phyloP scores from a whole-genome alignment of 2,797 vertebrate species.

The Streptopelia turtur region DNA sequence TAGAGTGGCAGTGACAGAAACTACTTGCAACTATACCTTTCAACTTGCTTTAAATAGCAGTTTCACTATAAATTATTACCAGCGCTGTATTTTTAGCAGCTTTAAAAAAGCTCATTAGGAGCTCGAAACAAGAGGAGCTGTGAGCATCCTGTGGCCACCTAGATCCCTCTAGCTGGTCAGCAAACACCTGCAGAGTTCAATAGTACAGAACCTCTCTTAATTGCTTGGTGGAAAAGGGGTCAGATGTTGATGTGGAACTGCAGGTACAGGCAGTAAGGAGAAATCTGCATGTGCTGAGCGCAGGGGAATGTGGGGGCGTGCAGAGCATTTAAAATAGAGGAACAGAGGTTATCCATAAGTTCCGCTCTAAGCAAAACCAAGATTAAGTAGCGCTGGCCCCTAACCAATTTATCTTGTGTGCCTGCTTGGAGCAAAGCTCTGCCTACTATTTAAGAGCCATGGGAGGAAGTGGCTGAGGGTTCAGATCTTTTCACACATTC shows the following conservation, averaged over 20 bases:
- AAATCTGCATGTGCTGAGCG: neutral
- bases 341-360: neutral
- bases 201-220: slow-evolving; percentile 35
- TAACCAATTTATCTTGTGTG: neutral
- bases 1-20: slow-evolving; percentile 48
- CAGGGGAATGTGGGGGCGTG: neutral
- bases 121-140: slow-evolving; percentile 38
- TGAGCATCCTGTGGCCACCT: neutral
- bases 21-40: slow-evolving; percentile 62
- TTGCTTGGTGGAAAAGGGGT: neutral
- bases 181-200: slow-evolving; percentile 35
- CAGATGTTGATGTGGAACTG: neutral
- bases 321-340: neutral
- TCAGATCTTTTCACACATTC: neutral
- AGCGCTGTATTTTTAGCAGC: slow-evolving; percentile 43
- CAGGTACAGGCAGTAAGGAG: neutral
- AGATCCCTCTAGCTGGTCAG: slow-evolving; percentile 7
- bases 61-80: slow-evolving; percentile 56
- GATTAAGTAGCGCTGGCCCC: neutral
- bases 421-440: neutral
- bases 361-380: neutral
- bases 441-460: neutral
- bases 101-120: slow-evolving; percentile 48
- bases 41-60: slow-evolving; percentile 71
- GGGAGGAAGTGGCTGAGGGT: neutral